Percentiles rank a stretch among this genome's conserved stretches.
Evolutionary conservation across 2,797 vertebrate species (phyloP).

Genomic region (Rhincodon typus): DNA sequence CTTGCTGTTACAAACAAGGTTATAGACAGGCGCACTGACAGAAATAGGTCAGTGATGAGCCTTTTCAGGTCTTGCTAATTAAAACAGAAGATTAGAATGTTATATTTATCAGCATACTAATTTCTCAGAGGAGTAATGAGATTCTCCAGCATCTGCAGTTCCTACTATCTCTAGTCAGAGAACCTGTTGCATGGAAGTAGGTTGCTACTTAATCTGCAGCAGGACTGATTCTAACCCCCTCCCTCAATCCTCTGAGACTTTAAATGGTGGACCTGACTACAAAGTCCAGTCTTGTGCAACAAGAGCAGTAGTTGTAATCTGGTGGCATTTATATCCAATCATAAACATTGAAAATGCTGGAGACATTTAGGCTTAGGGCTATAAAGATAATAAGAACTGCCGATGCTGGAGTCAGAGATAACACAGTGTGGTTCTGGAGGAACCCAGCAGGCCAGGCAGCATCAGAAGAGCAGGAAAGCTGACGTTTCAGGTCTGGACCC

Average conservation of each 20-base stretch:
- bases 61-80: constrained; percentile 3
- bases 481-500: no score
- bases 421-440: no score
- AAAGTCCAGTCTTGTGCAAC: neutral
- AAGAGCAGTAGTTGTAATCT: neutral
- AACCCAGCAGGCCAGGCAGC: no score
- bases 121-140: neutral
- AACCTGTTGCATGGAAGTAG: neutral
- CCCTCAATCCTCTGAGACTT: neutral
- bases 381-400: no score
- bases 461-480: no score
- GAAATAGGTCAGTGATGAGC: neutral
- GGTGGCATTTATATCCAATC: neutral
- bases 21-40: neutral
- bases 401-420: no score
- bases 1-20: neutral
- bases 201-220: neutral
- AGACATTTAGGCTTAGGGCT: neutral
- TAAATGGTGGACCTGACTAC: neutral
- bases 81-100: neutral
- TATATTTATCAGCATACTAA: neutral
- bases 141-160: no score
- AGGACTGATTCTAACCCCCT: neutral
- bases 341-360: neutral
- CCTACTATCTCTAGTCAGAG: no score